phyloP scores from a whole-genome alignment of 1,140 invertebrate species.

The Leptopilina boulardi region DNA sequence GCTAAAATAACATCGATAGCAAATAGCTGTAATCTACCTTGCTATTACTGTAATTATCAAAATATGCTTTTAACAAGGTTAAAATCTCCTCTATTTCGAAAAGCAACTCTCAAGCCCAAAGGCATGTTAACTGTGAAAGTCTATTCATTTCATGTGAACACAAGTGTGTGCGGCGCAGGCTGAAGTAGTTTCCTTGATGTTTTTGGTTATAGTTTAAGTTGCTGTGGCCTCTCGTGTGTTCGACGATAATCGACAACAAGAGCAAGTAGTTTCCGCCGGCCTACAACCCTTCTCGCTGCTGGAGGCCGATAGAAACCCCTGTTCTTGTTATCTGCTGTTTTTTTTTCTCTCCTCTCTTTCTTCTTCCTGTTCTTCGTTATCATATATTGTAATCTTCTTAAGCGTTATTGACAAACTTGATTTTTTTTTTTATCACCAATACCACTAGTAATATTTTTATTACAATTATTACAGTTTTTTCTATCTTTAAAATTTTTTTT shows the following conservation, averaged over 20 bases:
- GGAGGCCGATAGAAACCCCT: slow-evolving; percentile 96
- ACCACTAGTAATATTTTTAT: too few species aligned
- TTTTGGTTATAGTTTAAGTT: neutral
- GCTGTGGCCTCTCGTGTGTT: slow-evolving; percentile 34
- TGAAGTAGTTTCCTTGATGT: neutral
- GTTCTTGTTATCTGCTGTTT: slow-evolving; percentile 64
- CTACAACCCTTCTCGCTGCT: slow-evolving; percentile 87
- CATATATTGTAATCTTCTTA: neutral
- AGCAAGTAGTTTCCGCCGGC: slow-evolving; percentile 95
- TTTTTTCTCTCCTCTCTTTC: slow-evolving; percentile 35
- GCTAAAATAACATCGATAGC: neutral
- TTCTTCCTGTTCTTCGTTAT: slow-evolving; percentile 19
- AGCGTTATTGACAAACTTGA: neutral
- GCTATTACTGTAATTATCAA: slow-evolving; percentile 20
- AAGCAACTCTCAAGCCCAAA: neutral
- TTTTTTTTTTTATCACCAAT: too few species aligned
- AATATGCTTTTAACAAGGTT: slow-evolving; percentile 13
- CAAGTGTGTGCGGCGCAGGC: neutral
- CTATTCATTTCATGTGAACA: neutral
- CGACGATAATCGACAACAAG: slow-evolving; percentile 71
- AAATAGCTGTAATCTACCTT: neutral
- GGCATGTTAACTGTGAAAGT: neutral
- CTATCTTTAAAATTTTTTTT: too few species aligned
- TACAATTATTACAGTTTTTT: too few species aligned
- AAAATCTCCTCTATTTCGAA: neutral